These are phyloP conservation scores for Eulemur mongoz DNA, from an alignment of 2,797 vertebrate species.

Conservation along the genomic window DNA sequence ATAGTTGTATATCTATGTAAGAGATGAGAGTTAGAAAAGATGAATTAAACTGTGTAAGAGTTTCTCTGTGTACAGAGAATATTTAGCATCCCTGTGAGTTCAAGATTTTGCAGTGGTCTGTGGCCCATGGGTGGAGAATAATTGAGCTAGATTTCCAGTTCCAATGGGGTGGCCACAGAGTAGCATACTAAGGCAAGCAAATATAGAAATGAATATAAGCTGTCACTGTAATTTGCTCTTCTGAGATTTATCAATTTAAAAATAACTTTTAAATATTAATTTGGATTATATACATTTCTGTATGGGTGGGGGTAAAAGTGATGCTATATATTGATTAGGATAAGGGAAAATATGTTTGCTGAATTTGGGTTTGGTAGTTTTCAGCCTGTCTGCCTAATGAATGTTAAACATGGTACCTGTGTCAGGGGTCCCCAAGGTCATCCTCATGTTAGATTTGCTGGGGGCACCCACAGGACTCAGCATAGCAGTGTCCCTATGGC, in stretches of 20 bases:
- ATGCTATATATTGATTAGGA: background rate
- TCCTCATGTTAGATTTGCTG: background rate
- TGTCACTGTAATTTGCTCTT: background rate
- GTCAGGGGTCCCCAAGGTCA: background rate
- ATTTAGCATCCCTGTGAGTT: background rate
- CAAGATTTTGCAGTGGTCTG: background rate
- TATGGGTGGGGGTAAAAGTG: background rate
- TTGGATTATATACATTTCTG: background rate
- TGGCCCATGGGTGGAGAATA: background rate
- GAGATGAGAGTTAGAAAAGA: background rate
- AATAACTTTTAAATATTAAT: background rate
- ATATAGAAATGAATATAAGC: background rate
- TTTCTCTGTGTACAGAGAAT: background rate
- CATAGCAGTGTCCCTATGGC: background rate
- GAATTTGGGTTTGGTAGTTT: background rate
- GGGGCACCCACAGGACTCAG: background rate
- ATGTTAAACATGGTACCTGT: background rate
- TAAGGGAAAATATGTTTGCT: background rate
- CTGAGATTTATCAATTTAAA: background rate
- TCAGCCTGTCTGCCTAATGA: background rate
- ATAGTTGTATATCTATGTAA: background rate
- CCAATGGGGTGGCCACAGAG: background rate
- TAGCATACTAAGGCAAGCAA: background rate
- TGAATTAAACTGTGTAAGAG: background rate
- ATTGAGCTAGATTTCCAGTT: background rate